Conservation (phyloP, 2,888 invertebrate genomes). For the Brachyptera risi region DNA sequence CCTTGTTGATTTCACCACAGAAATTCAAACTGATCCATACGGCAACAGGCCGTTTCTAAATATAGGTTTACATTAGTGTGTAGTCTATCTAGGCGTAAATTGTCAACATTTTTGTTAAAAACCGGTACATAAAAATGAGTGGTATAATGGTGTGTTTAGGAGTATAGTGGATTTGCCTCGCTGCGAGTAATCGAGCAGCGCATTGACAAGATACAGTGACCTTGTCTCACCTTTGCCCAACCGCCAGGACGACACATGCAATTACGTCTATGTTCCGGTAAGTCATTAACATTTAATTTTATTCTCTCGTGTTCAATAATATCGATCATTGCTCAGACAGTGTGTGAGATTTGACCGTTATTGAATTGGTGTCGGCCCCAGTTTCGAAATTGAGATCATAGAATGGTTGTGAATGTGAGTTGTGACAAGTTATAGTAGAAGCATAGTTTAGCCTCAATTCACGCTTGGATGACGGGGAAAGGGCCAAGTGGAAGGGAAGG, state of each 20-base stretch:
- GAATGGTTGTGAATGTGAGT: conserved; percentile 6
- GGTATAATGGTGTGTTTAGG: background rate
- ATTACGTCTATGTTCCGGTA: conserved; percentile 14
- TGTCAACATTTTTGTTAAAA: too few relatives aligned
- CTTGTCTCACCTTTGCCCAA: conserved; percentile 23
- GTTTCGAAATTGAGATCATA: conserved; percentile 20
- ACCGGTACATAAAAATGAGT: too few relatives aligned
- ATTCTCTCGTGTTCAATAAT: background rate
- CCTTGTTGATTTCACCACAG: too few relatives aligned
- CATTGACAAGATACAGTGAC: conserved; percentile 41
- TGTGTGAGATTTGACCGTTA: background rate
- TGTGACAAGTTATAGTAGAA: conserved; percentile 1
- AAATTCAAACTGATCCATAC: too few relatives aligned
- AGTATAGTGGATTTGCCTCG: background rate
- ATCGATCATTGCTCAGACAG: background rate
- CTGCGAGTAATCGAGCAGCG: background rate
- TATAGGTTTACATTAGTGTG: too few relatives aligned
- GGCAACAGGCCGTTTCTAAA: too few relatives aligned
- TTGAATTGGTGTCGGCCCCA: conserved; percentile 10
- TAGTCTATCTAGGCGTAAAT: too few relatives aligned
- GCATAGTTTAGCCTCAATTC: conserved; percentile 1
- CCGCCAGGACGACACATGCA: conserved; percentile 11
- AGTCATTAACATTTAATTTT: background rate
- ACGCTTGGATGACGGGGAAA: background rate
- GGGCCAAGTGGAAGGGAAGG: conserved; percentile 6